Base-by-base conservation (phyloP, 2,113 vertebrate genomes). In the Pungitius pungitius region DNA sequence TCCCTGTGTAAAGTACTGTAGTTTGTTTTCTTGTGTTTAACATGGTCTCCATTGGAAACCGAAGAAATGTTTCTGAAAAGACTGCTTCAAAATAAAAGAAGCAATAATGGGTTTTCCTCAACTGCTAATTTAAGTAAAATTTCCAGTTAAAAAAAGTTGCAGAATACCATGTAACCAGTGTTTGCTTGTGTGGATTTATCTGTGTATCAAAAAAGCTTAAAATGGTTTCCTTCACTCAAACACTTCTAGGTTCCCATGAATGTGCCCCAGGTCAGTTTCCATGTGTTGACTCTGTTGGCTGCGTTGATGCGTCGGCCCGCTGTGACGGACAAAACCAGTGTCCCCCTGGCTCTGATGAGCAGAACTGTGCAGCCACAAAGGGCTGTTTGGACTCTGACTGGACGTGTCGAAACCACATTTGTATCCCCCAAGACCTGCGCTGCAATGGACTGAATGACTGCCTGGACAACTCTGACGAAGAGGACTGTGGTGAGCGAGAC, bases 381-480 rank as follows among this genome's bases (percentile, higher is more conserved):
- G 90, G 81, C 20, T 98, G 96, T 68, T 75, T 94, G 61, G 80
- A 82, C 0, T 91, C 92, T 2, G 96, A 97, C 80, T 96, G 95
- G 96, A 94, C 87, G n/a, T 97, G 97, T 83, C 81, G 51, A 71
- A 98, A 96, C 84, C 52, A 62, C 15, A 72, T 93, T 51, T 95
- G 94, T 40, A 77, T 94, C 58, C 74, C 90, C 11, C 72, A 26
- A 74, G 82, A 86, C 8, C 82, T 86, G 45, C 69, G 30, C 55
- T 95, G 94, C 67, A 82, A 94, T 15, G 81, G 89, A 7, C 52
- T 68, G 14, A 79, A 93, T 5, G 92, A 95, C 84, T 95, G 94
- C 67, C 39, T 79, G 33, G 94, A 95, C 55, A 77, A 83, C 65
- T 94, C 94, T 8, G 94, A 95, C 51, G 94, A 94, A 75, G 73